Evolutionary conservation across 2,113 vertebrate species (phyloP), one percentile per base, ranked within the genome.

Genomic region (Opisthocomus hoazin): DNA sequence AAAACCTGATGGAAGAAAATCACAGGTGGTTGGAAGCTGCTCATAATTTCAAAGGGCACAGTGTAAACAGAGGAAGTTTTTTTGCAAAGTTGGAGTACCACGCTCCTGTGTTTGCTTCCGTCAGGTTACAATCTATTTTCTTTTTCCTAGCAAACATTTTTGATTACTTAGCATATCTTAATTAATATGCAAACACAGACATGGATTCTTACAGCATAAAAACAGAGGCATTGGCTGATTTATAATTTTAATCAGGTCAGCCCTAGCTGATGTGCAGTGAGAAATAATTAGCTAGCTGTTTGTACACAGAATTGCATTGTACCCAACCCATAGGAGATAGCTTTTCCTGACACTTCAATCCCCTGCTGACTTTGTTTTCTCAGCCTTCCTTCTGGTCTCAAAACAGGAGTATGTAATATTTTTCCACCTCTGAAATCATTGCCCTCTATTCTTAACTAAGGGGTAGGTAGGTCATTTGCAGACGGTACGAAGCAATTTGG

Each of bases 171-270:
- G 54, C 56, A 27, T 45, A 50, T 90, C 78, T 97, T 96, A 95
- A 90, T 95, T 94, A 95, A 96, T 88, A 96, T 81, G 78, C 75
- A 80, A 93, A 93, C 56, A 73, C 41, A 90, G 57, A 70, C 93
- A 46, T 87, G 87, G 74, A 74, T 93, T 96, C 80, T 89, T 9
- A 1, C 73, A 58, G 93, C 82, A 93, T 63, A 96, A 86, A 76
- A 91, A 46, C n/a, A 75, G 92, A 97, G 89, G 87, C 76, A 79
- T 37, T 85, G 86, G 51, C 65, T 94, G 93, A 98, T 96, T 97
- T 96, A 96, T 93, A 69, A 91, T 94, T 98, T 97, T 97, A 97
- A 97, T 97, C 97, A 97, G 95, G 71, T 93, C 89, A 91, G 65
- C 45, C 56, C 94, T 86, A 88, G 89, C 95, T 96, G 94, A 96